phyloP scores from a whole-genome alignment of 2,797 vertebrate genomes.

The Epinephelus coioides region DNA sequence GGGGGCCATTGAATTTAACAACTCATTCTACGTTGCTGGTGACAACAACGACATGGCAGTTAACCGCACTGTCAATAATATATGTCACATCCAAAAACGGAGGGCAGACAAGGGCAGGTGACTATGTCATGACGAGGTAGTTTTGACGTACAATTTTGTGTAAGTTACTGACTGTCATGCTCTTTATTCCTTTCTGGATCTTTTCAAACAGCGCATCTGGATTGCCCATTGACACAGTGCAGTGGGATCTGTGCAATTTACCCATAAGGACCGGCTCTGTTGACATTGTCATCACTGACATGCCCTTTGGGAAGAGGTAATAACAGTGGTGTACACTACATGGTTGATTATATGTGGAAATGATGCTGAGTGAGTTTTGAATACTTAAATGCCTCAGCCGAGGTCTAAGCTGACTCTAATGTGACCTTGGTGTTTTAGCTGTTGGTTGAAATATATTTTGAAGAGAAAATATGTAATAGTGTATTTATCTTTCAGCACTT shows the following conservation, averaged over 20 bases:
- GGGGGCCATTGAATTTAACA: constrained; percentile 93
- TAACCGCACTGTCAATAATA: constrained; percentile 93
- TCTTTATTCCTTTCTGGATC: background rate
- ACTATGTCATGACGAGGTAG: background rate
- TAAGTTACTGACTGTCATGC: background rate
- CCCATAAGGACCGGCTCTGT: constrained; percentile 92
- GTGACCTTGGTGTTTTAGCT: background rate
- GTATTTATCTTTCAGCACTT: background rate
- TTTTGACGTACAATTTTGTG: background rate
- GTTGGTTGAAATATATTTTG: background rate
- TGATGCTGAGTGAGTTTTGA: background rate
- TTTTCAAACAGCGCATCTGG: constrained; percentile 76
- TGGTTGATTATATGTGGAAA: background rate
- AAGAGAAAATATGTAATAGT: background rate
- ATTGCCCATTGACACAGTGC: constrained; percentile 92
- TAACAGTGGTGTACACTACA: background rate
- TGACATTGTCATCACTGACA: constrained; percentile 94
- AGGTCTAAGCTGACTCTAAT: background rate
- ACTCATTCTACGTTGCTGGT: constrained; percentile 93
- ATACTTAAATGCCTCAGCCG: background rate
- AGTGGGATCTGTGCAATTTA: constrained; percentile 93
- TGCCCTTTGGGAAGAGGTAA: constrained; percentile 99
- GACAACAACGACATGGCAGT: constrained; percentile 95
- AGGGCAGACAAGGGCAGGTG: constrained; percentile 89
- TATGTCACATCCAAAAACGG: constrained; percentile 92